These are phyloP conservation scores for Labrus mixtus DNA, from an alignment of 2,113 vertebrate species.

Conservation along the genomic window DNA sequence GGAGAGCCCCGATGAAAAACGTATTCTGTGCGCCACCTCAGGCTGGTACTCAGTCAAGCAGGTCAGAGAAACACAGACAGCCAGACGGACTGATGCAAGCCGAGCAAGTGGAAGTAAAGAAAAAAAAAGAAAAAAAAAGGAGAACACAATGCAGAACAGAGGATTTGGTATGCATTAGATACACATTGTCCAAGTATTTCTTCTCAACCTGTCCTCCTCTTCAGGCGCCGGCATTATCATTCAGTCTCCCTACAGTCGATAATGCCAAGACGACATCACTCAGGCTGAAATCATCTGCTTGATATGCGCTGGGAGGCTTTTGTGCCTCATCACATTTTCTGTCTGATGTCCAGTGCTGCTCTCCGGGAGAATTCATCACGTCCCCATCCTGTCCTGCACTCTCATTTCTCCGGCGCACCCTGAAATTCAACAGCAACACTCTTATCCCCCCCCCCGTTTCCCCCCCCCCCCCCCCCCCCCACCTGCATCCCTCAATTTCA, in stretches of 20 bases:
- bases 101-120: slow-evolving; percentile 33
- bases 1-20: slow-evolving; percentile 8
- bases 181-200: slow-evolving; percentile 44
- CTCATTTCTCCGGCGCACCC: slow-evolving; percentile 41
- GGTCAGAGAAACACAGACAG: slow-evolving; percentile 44
- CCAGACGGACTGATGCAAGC: slow-evolving; percentile 22
- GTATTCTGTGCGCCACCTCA: slow-evolving; percentile 33
- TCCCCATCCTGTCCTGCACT: slow-evolving; percentile 50
- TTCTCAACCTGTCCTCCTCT: slow-evolving; percentile 60
- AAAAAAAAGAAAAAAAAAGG: neutral
- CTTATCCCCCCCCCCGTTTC: too few relatives aligned
- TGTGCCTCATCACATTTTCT: slow-evolving; percentile 75
- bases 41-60: slow-evolving; percentile 37
- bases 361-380: slow-evolving; percentile 63
- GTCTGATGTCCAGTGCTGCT: slow-evolving; percentile 68
- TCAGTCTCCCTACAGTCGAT: slow-evolving; percentile 58
- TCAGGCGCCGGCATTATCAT: slow-evolving; percentile 54
- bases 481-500: slow-evolving; percentile 27
- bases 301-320: slow-evolving; percentile 70
- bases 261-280: slow-evolving; percentile 66
- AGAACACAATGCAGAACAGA: slow-evolving; percentile 36
- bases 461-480: too few relatives aligned
- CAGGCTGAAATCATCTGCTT: slow-evolving; percentile 70
- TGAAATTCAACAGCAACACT: slow-evolving; percentile 67
- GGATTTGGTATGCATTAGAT: slow-evolving; percentile 60